Evolutionary conservation across 2,797 vertebrate species (phyloP).

Genomic region (Hippocampus kuda): DNA sequence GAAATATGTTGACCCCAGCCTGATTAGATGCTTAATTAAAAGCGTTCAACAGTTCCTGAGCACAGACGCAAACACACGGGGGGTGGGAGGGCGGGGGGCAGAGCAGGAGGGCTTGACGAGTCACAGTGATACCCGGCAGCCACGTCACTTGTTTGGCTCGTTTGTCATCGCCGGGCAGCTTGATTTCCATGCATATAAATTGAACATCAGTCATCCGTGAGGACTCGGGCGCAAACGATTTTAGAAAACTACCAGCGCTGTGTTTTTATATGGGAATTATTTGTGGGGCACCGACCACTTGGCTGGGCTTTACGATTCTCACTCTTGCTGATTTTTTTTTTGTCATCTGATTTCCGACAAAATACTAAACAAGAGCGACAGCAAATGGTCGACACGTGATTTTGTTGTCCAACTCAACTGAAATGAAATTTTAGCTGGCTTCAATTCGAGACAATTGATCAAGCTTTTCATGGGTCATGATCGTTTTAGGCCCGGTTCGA

Average conservation of each 20-base stretch:
- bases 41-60: constrained; percentile 70
- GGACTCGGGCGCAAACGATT: constrained; percentile 19
- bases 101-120: constrained; percentile 53
- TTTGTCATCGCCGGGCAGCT: constrained; percentile 60
- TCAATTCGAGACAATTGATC: too few relatives aligned
- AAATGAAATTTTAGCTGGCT: constrained; percentile 2
- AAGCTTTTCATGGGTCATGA: too few relatives aligned
- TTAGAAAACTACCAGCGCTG: constrained; percentile 9
- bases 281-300: not conserved
- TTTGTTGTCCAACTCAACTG: not conserved
- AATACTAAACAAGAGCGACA: not conserved
- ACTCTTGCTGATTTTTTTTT: not conserved
- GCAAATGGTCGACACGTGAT: not conserved
- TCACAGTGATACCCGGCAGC: constrained; percentile 57
- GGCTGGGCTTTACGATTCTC: not conserved
- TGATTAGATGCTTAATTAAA: constrained; percentile 84
- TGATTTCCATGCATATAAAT: constrained; percentile 66
- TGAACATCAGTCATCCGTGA: constrained; percentile 43
- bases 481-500: too few relatives aligned
- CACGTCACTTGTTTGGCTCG: constrained; percentile 64
- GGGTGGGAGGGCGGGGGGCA: too few relatives aligned
- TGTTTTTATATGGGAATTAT: constrained; percentile 11
- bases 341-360: not conserved
- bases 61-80: constrained; percentile 46
- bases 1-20: constrained; percentile 82